Conservation (phyloP, 2,888 invertebrate species). For the Timema cristinae region DNA sequence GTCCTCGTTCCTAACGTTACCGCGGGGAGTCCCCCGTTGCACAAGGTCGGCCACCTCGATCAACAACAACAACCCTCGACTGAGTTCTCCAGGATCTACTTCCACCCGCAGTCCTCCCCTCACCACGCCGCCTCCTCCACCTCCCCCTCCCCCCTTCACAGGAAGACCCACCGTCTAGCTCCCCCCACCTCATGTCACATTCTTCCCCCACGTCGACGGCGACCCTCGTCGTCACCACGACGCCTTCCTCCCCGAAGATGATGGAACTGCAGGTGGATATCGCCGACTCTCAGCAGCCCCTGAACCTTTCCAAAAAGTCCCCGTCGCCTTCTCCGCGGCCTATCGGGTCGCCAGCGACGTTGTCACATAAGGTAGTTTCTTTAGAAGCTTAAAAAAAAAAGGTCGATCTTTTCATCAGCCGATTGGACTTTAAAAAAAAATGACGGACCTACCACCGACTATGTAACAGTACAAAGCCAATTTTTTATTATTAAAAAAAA, state of each 20-base stretch:
- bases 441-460: constrained; percentile 29
- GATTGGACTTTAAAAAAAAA: constrained; percentile 2
- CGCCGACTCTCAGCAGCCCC: constrained; percentile 74
- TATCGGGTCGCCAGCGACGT: constrained; percentile 45
- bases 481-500: not conserved
- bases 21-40: constrained; percentile 20
- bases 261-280: constrained; percentile 79
- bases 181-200: constrained; percentile 50
- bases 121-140: constrained; percentile 42
- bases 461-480: constrained; percentile 33
- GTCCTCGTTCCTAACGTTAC: constrained; percentile 27
- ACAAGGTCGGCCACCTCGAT: constrained; percentile 45
- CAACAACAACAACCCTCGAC: constrained; percentile 20
- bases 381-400: constrained; percentile 45
- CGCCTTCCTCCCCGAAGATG: constrained; percentile 45
- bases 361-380: constrained; percentile 39
- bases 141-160: constrained; percentile 44
- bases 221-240: constrained; percentile 42
- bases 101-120: constrained; percentile 38
- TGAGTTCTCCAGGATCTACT: constrained; percentile 38
- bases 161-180: constrained; percentile 30
- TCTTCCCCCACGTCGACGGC: constrained; percentile 45
- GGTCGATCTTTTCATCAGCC: not conserved
- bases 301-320: constrained; percentile 85
- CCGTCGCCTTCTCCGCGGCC: constrained; percentile 71